Percentiles rank a stretch among this genome's conserved stretches.
Evolutionary conservation across 2,113 vertebrate species (phyloP).

Genomic region (Daphoenositta chrysoptera): DNA sequence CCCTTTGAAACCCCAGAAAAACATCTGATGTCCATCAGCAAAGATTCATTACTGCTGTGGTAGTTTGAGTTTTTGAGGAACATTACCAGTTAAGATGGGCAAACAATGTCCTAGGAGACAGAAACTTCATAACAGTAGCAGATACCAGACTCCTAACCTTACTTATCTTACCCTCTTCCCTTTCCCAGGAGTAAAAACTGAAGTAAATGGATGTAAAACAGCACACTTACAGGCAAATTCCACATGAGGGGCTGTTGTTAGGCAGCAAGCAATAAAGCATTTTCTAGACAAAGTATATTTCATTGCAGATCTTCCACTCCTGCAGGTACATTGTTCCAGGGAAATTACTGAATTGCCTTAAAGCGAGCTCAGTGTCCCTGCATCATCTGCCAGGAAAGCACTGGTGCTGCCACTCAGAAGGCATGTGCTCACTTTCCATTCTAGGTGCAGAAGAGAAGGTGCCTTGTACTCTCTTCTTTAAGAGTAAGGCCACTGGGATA

Average conservation of each 20-base stretch:
- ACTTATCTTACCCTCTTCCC: background rate
- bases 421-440: background rate
- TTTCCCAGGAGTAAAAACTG: background rate
- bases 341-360: background rate
- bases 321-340: background rate
- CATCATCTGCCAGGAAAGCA: background rate
- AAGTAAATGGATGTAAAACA: background rate
- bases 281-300: background rate
- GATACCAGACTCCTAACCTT: background rate
- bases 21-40: slow-evolving; percentile 10
- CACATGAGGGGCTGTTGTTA: background rate
- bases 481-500: background rate
- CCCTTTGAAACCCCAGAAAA: background rate
- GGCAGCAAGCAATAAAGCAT: background rate
- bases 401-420: background rate
- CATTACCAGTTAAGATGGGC: background rate
- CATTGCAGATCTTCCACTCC: background rate
- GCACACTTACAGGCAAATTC: background rate
- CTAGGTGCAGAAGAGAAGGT: background rate
- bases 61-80: background rate
- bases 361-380: background rate
- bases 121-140: background rate
- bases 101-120: background rate
- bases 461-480: background rate
- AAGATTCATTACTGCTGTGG: background rate